A percentile compares a stretch with the other conserved stretches of the same genome.
phyloP scores from a whole-genome alignment of 2,797 vertebrate genomes.

The Peromyscus nudipes region DNA sequence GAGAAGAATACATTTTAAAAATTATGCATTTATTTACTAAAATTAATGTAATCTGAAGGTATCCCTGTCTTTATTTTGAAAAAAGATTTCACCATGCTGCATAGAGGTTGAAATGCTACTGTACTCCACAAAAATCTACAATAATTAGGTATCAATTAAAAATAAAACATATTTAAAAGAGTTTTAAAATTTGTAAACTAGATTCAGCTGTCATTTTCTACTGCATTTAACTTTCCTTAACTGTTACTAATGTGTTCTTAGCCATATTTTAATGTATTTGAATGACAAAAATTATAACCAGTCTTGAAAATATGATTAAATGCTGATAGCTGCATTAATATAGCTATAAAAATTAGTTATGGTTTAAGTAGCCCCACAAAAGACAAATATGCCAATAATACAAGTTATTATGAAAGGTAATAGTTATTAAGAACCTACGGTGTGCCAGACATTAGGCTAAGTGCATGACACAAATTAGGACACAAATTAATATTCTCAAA shows the following conservation, averaged over 20 bases:
- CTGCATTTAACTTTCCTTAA: not conserved
- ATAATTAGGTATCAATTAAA: not conserved
- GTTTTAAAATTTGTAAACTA: not conserved
- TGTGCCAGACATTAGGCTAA: not conserved
- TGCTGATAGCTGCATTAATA: not conserved
- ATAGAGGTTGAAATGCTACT: not conserved
- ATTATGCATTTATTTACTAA: constrained; percentile 44
- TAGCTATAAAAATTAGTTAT: not conserved
- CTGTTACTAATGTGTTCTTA: not conserved
- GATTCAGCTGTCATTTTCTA: not conserved
- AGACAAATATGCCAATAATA: not conserved
- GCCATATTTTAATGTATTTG: not conserved
- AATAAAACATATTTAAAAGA: not conserved
- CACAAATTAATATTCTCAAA: not conserved
- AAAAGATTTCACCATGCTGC: not conserved
- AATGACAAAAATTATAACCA: not conserved
- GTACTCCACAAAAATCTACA: not conserved
- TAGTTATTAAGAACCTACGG: not conserved
- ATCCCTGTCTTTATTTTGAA: not conserved
- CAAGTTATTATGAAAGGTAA: not conserved
- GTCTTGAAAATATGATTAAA: not conserved
- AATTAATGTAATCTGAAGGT: not conserved
- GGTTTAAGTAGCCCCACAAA: not conserved
- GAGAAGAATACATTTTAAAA: not conserved
- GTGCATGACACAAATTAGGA: not conserved